Conservation (phyloP, 23 tunicate species). For the Trididemnum clinides region DNA sequence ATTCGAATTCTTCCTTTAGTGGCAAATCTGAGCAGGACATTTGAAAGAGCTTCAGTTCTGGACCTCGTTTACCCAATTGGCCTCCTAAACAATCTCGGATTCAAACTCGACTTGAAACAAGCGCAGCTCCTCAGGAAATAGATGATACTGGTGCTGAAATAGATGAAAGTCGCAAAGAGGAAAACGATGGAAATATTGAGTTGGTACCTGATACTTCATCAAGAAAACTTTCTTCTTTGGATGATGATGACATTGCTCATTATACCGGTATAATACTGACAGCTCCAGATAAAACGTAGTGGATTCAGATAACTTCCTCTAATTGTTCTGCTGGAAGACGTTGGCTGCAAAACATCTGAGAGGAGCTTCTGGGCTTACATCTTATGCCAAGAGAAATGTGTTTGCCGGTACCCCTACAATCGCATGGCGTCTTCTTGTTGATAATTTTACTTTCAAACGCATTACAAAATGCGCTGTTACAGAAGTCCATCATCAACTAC, state of each 20-base stretch:
- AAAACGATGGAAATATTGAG: too few species aligned
- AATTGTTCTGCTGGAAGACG: slow-evolving; percentile 19
- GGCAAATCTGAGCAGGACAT: too few species aligned
- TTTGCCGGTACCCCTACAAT: slow-evolving; percentile 40
- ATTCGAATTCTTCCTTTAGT: too few species aligned
- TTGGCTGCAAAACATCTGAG: slow-evolving; percentile 22
- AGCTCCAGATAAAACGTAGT: slow-evolving; percentile 36
- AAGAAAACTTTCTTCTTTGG: slow-evolving; percentile 31
- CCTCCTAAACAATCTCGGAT: too few species aligned
- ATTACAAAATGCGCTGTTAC: slow-evolving; percentile 35
- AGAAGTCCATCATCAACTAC: slow-evolving; percentile 39
- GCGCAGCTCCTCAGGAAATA: too few species aligned
- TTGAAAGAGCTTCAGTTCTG: too few species aligned
- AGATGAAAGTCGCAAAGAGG: too few species aligned
- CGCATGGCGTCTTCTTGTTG: slow-evolving; percentile 41
- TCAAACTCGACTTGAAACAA: too few species aligned
- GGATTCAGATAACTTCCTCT: slow-evolving; percentile 27
- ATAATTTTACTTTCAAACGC: slow-evolving; percentile 34
- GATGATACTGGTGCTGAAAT: too few species aligned
- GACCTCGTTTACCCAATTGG: too few species aligned
- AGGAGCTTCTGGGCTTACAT: slow-evolving; percentile 37
- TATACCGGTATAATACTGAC: slow-evolving; percentile 11
- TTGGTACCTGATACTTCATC: slow-evolving; percentile 33
- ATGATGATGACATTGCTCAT: slow-evolving; percentile 15
- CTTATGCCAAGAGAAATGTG: slow-evolving; percentile 36